Evolutionary conservation across 2,113 vertebrate species (phyloP), one percentile per base, ranked within the genome.

Genomic region (Struthio camelus): DNA sequence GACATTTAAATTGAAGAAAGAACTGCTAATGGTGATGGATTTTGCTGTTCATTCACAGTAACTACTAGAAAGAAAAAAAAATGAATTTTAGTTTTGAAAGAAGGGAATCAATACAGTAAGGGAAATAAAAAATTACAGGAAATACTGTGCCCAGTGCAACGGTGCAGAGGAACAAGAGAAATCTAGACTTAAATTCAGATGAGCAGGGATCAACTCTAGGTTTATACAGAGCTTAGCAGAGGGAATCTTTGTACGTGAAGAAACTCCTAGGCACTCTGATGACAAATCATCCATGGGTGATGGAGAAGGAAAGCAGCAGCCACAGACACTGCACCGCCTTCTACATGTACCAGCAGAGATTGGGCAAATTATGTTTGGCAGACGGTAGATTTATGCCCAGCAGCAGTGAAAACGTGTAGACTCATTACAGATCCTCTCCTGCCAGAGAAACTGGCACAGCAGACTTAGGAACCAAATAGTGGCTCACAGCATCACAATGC

Each of bases 11-110:
- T 58, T 93, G 71, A 72, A 96, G 58, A 94, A 87, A 91, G 56
- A 93, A 66, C n/a, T 89, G 32, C 62, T 95, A 84, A 83, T 36
- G 53, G 18, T 90, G 80, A 94, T 95, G 84, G 90, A 97, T 96
- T 82, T 17, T 14, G 11, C 48, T 91, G 10, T 71, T 96, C 32
- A 40, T 69, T 92, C 77, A 65, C n/a, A 86, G 80, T 44, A 96
- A 88, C 42, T 64, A 75, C 40, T 40, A 96, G 79, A 89, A 78
- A 87, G 77, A 65, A 92, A 86, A 40, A 11, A 81, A 90, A 85
- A 62, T 34, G 16, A 62, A 88, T 94, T 95, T 54, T 83, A 71
- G 23, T 73, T 94, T 96, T 75, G n/a, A 93, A 93, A 34, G 23
- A 25, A 67, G 1, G 64, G 66, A 94, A 93, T 95, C 46, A 28